Conservation (phyloP, 2,113 vertebrate species). For the Engystomops pustulosus region DNA sequence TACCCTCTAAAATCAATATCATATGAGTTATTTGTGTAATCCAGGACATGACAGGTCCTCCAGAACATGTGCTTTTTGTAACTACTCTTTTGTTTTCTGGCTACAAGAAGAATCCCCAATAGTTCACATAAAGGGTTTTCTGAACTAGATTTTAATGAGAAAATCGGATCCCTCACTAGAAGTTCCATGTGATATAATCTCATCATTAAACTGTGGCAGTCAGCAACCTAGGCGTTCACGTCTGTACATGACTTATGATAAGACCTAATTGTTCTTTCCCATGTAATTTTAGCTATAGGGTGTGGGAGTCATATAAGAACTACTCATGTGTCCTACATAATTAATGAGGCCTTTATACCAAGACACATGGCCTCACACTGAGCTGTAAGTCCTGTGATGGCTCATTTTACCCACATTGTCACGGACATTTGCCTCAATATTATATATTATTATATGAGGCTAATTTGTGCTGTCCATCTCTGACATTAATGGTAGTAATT, state of each 20-base stretch:
- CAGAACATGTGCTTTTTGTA: background rate
- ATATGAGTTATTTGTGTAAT: background rate
- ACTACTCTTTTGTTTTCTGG: background rate
- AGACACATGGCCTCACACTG: conserved; percentile 5
- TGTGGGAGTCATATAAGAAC: background rate
- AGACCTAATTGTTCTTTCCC: conserved; percentile 34
- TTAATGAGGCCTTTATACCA: background rate
- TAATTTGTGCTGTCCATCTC: background rate
- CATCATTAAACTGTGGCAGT: background rate
- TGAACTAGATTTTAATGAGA: background rate
- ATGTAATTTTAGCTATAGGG: conserved; percentile 27
- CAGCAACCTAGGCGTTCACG: background rate
- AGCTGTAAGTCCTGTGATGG: background rate
- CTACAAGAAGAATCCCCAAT: background rate
- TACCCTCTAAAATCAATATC: background rate
- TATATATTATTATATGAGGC: background rate
- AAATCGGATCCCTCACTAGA: background rate
- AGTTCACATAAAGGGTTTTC: background rate
- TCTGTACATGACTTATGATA: background rate
- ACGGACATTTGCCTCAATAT: background rate
- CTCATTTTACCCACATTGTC: background rate
- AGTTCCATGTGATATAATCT: background rate
- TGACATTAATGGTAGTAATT: background rate
- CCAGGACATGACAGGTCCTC: background rate
- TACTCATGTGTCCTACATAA: conserved; percentile 1